Percentiles rank a stretch among this genome's conserved stretches.
Conservation (phyloP, 2,797 vertebrate species). For the Enteromius treurensis region DNA sequence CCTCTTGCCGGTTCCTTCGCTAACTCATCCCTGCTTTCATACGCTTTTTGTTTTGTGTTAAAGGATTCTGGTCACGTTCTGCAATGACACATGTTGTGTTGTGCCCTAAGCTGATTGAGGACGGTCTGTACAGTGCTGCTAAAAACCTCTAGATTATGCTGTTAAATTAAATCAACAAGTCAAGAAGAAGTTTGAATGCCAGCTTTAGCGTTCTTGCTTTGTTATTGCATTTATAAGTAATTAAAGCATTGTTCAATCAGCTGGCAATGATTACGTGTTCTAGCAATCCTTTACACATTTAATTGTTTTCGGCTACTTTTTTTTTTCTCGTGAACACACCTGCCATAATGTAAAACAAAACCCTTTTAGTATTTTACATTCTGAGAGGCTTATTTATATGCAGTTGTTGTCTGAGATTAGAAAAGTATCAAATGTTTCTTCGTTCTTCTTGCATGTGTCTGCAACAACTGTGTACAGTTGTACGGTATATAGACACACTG, state of each 20-base stretch:
- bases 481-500: not conserved
- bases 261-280: not conserved
- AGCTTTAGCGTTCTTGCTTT: not conserved
- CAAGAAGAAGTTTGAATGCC: not conserved
- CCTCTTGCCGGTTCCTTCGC: not conserved
- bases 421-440: conserved; percentile 11
- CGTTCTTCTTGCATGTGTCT: conserved; percentile 4
- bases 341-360: not conserved
- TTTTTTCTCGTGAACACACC: conserved; percentile 6
- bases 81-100: conserved; percentile 24
- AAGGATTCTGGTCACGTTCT: conserved; percentile 23
- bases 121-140: conserved; percentile 19
- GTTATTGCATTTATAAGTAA: not conserved
- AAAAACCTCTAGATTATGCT: not conserved
- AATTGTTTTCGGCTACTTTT: not conserved
- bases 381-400: not conserved
- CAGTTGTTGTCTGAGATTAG: conserved; percentile 21
- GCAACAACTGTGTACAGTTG: conserved; percentile 24
- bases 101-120: conserved; percentile 14
- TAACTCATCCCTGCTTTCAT: not conserved
- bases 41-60: not conserved
- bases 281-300: not conserved
- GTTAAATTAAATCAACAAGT: not conserved
- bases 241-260: not conserved
- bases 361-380: not conserved